Conservation (phyloP, 2,888 invertebrate genomes). For the Ochlodes sylvanus region DNA sequence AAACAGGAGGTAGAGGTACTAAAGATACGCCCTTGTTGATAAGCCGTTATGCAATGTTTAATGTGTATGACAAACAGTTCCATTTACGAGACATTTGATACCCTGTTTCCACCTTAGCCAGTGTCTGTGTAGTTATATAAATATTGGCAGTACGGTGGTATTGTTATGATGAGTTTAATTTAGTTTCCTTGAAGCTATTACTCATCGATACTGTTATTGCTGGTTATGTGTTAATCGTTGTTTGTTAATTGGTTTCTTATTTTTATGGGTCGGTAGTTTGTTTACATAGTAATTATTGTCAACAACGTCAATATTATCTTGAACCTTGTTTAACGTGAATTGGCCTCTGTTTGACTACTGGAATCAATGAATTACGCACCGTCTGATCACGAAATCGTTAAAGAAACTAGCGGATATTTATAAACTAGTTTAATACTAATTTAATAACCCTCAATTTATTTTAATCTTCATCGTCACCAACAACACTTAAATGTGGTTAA, state of each 20-base stretch:
- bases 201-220: conserved; percentile 28
- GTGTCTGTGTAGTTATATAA: conserved; percentile 8
- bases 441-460: too few relatives aligned
- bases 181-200: conserved; percentile 35
- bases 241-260: conserved; percentile 9
- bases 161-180: conserved; percentile 21
- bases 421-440: too few relatives aligned
- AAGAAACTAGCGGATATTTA: too few relatives aligned
- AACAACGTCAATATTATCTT: background rate
- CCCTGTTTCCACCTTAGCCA: background rate
- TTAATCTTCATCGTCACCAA: too few relatives aligned
- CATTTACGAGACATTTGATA: conserved; percentile 19
- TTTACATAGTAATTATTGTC: background rate
- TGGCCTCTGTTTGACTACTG: too few relatives aligned
- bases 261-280: background rate
- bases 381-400: too few relatives aligned
- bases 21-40: background rate
- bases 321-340: background rate
- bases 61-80: conserved; percentile 15
- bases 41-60: conserved; percentile 4
- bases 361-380: too few relatives aligned
- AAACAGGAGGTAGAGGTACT: background rate
- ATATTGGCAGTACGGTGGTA: conserved; percentile 22
- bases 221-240: conserved; percentile 14
- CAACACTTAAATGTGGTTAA: too few relatives aligned